Percentiles rank a stretch among this genome's conserved stretches.
These are phyloP conservation scores for Periplaneta americana DNA, from an alignment of 1,140 invertebrate genomes.

Conservation along the genomic window DNA sequence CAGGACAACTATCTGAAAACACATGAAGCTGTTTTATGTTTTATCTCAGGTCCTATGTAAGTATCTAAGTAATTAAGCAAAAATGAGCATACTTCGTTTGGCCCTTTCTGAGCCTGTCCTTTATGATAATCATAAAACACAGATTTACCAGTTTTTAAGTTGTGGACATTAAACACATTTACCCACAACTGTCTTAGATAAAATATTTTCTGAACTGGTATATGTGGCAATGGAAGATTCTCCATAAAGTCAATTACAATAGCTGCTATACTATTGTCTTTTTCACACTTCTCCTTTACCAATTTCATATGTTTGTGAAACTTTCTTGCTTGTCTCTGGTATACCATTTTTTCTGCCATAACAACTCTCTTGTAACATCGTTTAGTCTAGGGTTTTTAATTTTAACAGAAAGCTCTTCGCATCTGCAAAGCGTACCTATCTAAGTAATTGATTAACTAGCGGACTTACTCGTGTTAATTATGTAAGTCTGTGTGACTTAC, in stretches of 20 bases:
- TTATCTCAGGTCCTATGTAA: not conserved
- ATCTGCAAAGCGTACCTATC: constrained; percentile 1
- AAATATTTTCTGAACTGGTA: constrained; percentile 9
- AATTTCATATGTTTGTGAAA: constrained; percentile 12
- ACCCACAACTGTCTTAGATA: constrained; percentile 11
- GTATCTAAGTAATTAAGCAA: constrained; percentile 2
- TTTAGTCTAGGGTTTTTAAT: constrained; percentile 8
- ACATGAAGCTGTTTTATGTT: not conserved
- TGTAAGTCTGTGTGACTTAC: too few relatives aligned
- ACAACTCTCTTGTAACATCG: constrained; percentile 15
- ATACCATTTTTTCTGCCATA: constrained; percentile 4
- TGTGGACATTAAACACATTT: constrained; percentile 11
- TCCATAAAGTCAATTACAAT: constrained; percentile 33
- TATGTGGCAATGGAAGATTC: not conserved
- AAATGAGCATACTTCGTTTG: constrained; percentile 14
- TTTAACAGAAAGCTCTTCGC: constrained; percentile 14
- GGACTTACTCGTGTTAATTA: too few relatives aligned
- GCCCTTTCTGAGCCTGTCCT: constrained; percentile 1
- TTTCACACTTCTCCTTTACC: not conserved
- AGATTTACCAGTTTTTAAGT: not conserved
- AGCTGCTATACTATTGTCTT: constrained; percentile 7
- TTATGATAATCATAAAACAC: constrained; percentile 8
- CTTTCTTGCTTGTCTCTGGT: not conserved
- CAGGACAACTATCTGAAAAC: not conserved
- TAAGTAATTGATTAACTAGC: too few relatives aligned